Evolutionary conservation across 2,888 invertebrate genomes (phyloP), one percentile per base, ranked within the genome.

Genomic region (Criorhina ranunculi): DNA sequence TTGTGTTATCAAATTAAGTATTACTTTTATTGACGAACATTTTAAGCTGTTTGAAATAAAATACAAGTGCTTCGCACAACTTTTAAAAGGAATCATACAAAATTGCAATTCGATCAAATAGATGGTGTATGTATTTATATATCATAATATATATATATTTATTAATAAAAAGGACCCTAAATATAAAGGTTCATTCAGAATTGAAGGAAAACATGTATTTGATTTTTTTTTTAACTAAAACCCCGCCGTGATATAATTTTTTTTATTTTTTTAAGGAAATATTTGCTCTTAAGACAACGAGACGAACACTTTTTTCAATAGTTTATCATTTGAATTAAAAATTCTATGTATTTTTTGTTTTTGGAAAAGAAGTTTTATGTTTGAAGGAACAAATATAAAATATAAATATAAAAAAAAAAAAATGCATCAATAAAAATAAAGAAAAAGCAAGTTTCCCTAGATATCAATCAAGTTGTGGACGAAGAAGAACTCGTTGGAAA

Each of bases 21-120:
- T 83, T 73, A 67, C 46, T 66, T 83, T 83, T 82, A 83, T 83
- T 83, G 78, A 83, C 67, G 73, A 83, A 73, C 66, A 78, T 62
- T 83, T 73, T 78, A 78, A 83, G 82, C 82, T 73, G 77, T 83
- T 83, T 73, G 24, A 83, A 78, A 83, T 42, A 83, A 78, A 66
- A 72, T 69, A 59, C n/a, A 78, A 72, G 72, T 78, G 82, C 78
- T 69, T 73, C 35, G 82, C 82, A 78, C 77, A 66, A 57, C 60
- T 73, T n/a, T 80, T 59, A 72, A 53, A 76, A 64, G 42, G 70
- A 82, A 66, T 69, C 70, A 76, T 82, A 82, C 49, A 82, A 77
- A 77, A 82, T 77, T 64, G 66, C 59, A 72, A 64, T 66, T 66
- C 53, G 77, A 81, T 82, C 53, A 77, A 76, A 72, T 77, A 60